A percentile compares a stretch with the other conserved stretches of the same genome.
Evolutionary conservation across 2,797 vertebrate species (phyloP).

Genomic region (Sebastes glaucus): DNA sequence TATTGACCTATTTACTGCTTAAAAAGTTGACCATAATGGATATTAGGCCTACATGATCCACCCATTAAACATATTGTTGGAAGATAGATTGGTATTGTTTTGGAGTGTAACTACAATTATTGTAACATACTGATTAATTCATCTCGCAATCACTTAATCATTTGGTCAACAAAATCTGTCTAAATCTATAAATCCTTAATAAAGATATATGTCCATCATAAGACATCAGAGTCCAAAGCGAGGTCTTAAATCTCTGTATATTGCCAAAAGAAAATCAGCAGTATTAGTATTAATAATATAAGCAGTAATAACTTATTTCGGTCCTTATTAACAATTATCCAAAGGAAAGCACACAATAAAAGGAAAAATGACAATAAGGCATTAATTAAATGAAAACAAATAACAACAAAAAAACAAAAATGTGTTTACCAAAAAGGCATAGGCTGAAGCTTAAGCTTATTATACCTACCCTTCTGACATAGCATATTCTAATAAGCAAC

Average conservation of each 20-base stretch:
- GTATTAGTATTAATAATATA: neutral
- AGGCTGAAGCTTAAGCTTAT: no score
- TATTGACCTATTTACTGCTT: neutral
- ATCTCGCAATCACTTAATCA: neutral
- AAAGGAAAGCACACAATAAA: no score
- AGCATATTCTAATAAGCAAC: no score
- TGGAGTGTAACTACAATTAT: neutral
- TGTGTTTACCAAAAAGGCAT: no score
- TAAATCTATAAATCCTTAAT: neutral
- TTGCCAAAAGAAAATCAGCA: neutral
- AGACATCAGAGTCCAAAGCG: neutral
- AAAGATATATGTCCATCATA: neutral
- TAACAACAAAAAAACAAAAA: no score
- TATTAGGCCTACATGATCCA: no score
- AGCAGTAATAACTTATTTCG: fast-evolving
- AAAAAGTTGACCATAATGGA: fast-evolving
- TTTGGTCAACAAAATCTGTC: neutral
- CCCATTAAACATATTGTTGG: neutral
- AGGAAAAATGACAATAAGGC: no score
- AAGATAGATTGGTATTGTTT: neutral
- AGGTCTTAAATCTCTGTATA: neutral
- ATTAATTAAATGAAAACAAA: no score
- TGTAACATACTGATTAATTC: neutral
- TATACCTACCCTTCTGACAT: fast-evolving
- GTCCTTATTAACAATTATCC: no score